Conservation (phyloP, 1,140 invertebrate species). For the Bombus consobrinus region DNA sequence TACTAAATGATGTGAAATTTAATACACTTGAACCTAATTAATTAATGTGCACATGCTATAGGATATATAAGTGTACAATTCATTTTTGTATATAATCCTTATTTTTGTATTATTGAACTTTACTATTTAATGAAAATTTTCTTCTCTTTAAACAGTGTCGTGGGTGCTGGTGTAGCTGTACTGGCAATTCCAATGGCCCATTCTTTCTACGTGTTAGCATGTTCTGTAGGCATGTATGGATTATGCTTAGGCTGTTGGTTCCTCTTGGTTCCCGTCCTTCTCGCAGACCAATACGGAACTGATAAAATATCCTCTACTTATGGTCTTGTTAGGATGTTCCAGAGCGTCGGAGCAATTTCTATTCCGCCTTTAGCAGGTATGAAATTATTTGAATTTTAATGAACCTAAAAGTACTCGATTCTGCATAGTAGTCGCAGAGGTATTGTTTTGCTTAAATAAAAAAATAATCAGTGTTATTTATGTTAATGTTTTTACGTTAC, state of each 20-base stretch:
- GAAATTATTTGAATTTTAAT: neutral
- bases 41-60: no score
- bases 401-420: neutral
- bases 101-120: neutral
- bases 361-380: slow-evolving; percentile 87
- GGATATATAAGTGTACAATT: no score
- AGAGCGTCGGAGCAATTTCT: slow-evolving; percentile 88
- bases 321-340: slow-evolving; percentile 89
- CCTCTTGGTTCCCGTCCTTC: slow-evolving; percentile 87
- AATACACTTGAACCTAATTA: no score
- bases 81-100: no score
- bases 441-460: neutral
- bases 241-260: slow-evolving; percentile 90
- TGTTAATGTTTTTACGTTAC: neutral
- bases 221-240: slow-evolving; percentile 86
- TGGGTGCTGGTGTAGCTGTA: slow-evolving; percentile 87
- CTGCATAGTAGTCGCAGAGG: slow-evolving; percentile 8
- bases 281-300: slow-evolving; percentile 88
- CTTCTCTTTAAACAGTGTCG: slow-evolving; percentile 82
- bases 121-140: neutral
- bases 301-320: slow-evolving; percentile 89
- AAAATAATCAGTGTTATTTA: neutral
- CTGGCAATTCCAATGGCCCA: slow-evolving; percentile 86
- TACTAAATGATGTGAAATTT: no score
- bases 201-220: slow-evolving; percentile 85